Base-by-base conservation (phyloP, 2,888 invertebrate species). In the Athripsodes cinereus region DNA sequence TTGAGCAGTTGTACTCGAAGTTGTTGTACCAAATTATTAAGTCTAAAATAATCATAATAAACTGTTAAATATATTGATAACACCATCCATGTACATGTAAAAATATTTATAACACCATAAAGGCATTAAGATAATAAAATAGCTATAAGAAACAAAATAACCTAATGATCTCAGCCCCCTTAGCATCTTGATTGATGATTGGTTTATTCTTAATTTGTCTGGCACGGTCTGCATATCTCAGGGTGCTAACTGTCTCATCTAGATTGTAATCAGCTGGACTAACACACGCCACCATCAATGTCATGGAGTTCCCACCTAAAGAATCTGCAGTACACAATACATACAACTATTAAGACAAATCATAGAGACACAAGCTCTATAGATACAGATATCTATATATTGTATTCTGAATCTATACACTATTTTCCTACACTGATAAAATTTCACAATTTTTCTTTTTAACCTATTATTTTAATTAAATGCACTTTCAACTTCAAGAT, bases 271-370 rank as follows among this genome's bases (percentile, higher is more conserved):
- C 90, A 0, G 96, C 95, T 0, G 96, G 96, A 69, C 94, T 94
- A 0, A 96, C 86, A 71, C 96, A 97, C 0, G 96, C 96, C 58
- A 97, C 89, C 96, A 96, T 96, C 13, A 96, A 70, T 0, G 96
- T 96, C 26, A 93, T 83, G 0, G 94, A 94, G 70, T 96, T 96
- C 0, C 96, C 96, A 16, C 96, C 96, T 8, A 96, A 78, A 5
- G 95, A 95, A 79, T 96, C 96, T 88, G 13, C 2, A n/a, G 13
- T 6, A 26, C 26, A 26, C 10, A 3, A 26, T 26, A 26, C 26
- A 26, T 26, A 6, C n/a, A n/a, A n/a, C n/a, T n/a, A n/a, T n/a
- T n/a, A n/a, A n/a, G n/a, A n/a, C n/a, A n/a, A n/a, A n/a, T n/a
- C n/a, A n/a, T n/a, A n/a, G n/a, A n/a, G n/a, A n/a, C n/a, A n/a